Conservation (phyloP, 1,140 invertebrate genomes). For the Drosophila sechellia region DNA sequence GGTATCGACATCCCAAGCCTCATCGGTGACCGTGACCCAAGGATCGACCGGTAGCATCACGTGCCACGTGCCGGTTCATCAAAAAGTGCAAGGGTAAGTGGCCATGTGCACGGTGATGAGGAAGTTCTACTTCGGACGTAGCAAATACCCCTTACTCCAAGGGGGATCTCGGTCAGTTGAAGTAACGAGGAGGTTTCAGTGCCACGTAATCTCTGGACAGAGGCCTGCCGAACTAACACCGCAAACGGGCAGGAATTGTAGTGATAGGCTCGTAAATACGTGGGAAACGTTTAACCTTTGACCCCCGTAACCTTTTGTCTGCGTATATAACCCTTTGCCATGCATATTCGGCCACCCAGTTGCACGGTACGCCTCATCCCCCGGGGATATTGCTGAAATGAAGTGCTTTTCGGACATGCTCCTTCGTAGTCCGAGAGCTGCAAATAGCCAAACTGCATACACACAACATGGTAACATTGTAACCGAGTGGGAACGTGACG, state of each 20-base stretch:
- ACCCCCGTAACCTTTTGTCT: background rate
- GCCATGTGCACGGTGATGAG: background rate
- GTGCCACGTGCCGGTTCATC: constrained; percentile 36
- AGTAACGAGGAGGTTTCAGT: no score
- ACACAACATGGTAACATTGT: constrained; percentile 6
- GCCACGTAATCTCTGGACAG: background rate
- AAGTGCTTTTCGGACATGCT: background rate
- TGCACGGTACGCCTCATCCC: background rate
- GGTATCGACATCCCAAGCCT: background rate
- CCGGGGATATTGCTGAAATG: background rate
- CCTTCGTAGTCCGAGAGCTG: background rate
- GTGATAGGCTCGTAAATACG: background rate
- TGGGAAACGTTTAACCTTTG: constrained; percentile 4
- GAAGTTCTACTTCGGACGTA: background rate
- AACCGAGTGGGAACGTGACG: constrained; percentile 34
- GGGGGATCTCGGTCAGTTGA: no score
- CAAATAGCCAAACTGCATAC: constrained; percentile 14
- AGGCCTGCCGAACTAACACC: no score
- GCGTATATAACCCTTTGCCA: background rate
- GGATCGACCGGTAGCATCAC: constrained; percentile 58
- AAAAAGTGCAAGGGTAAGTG: constrained; percentile 47
- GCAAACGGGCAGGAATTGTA: background rate
- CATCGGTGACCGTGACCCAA: constrained; percentile 61
- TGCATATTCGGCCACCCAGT: background rate
- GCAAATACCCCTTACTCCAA: background rate